These are phyloP conservation scores for Hipposideros armiger DNA, from an alignment of 2,113 vertebrate species.

Conservation along the genomic window DNA sequence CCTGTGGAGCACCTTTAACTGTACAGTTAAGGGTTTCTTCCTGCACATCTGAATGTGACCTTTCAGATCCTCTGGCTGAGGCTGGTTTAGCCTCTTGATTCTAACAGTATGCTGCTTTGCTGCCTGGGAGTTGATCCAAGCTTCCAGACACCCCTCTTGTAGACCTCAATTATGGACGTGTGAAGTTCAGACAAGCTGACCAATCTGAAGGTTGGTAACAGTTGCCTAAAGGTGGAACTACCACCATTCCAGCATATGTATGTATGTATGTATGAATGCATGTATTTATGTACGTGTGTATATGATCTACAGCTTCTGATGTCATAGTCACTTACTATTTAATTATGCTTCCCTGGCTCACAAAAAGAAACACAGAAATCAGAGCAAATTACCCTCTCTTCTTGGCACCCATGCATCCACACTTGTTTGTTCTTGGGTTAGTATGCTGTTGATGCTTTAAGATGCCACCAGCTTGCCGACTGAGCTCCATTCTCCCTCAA, in stretches of 20 bases:
- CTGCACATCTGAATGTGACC: background rate
- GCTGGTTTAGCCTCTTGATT: background rate
- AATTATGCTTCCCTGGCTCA: background rate
- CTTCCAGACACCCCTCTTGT: background rate
- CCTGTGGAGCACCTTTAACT: background rate
- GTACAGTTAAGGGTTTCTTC: background rate
- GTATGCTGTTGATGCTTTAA: background rate
- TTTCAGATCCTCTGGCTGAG: background rate
- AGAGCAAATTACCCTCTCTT: background rate
- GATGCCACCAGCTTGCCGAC: background rate
- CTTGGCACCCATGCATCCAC: background rate
- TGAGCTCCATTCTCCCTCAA: background rate
- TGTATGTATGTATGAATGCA: too few species aligned
- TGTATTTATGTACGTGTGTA: too few species aligned
- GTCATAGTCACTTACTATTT: background rate
- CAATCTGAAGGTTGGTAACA: background rate
- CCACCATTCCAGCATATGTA: background rate
- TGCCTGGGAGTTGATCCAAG: background rate
- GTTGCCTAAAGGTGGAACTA: background rate
- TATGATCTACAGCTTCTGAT: background rate
- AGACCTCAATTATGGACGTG: background rate
- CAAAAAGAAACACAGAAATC: background rate
- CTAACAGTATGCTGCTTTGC: background rate
- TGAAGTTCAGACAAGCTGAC: constrained; percentile 9
- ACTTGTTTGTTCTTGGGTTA: background rate